phyloP scores from a whole-genome alignment of 1,140 invertebrate species.

The Drosophila aff. region DNA sequence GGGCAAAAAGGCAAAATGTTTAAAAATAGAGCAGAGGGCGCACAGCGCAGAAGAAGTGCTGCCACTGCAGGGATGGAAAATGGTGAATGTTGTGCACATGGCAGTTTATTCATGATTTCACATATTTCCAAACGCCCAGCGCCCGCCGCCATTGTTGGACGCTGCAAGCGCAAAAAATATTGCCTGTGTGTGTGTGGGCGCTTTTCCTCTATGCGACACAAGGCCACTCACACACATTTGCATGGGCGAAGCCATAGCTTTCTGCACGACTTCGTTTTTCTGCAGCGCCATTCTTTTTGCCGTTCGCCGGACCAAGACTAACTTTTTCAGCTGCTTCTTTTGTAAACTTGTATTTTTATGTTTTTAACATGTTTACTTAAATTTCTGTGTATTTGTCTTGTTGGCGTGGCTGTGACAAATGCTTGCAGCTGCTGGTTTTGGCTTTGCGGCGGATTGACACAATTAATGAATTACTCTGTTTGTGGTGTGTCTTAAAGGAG shows the following conservation, averaged over 20 bases:
- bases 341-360: slow-evolving; percentile 74
- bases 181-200: slow-evolving; percentile 27
- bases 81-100: slow-evolving; percentile 80
- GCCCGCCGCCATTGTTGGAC: slow-evolving; percentile 29
- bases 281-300: slow-evolving; percentile 49
- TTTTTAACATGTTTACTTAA: slow-evolving; percentile 83
- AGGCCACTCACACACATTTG: slow-evolving; percentile 19
- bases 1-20: background rate
- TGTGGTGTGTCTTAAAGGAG: background rate
- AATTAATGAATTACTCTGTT: background rate
- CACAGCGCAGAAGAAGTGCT: slow-evolving; percentile 21
- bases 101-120: slow-evolving; percentile 84
- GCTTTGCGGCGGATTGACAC: background rate
- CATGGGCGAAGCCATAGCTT: slow-evolving; percentile 53
- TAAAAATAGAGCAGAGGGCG: slow-evolving; percentile 15
- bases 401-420: slow-evolving; percentile 77
- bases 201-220: slow-evolving; percentile 34
- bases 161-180: slow-evolving; percentile 68
- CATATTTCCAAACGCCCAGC: slow-evolving; percentile 60
- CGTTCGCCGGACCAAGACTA: slow-evolving; percentile 34
- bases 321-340: slow-evolving; percentile 50
- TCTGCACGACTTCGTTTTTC: slow-evolving; percentile 63
- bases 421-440: slow-evolving; percentile 25
- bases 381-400: slow-evolving; percentile 79
- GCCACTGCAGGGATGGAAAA: slow-evolving; percentile 40